Evolutionary conservation across 2,113 vertebrate species (phyloP).

Genomic region (Columbina picui): DNA sequence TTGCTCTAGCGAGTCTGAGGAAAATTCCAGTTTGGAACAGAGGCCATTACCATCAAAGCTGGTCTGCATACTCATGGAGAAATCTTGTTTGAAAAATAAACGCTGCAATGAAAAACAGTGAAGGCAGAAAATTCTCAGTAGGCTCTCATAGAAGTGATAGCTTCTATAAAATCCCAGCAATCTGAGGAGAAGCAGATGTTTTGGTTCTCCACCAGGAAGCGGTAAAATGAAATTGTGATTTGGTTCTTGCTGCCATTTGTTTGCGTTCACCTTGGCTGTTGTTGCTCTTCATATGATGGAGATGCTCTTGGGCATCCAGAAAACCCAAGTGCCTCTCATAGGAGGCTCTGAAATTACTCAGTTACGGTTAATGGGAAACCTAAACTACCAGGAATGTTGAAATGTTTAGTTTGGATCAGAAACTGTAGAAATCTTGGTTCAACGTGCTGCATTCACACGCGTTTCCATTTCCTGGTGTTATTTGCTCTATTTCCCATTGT

Average conservation of each 20-base stretch:
- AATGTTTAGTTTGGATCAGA: conserved; percentile 15
- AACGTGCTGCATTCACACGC: background rate
- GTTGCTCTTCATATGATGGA: background rate
- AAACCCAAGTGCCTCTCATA: background rate
- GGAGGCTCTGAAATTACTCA: background rate
- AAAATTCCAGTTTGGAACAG: background rate
- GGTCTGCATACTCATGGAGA: background rate
- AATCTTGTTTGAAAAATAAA: background rate
- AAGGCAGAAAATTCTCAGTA: background rate
- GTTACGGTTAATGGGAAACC: background rate
- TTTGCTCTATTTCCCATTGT: background rate
- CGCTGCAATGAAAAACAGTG: background rate
- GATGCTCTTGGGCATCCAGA: background rate
- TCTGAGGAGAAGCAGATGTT: background rate
- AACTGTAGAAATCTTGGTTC: conserved; percentile 2
- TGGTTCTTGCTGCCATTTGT: background rate
- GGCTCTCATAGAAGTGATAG: background rate
- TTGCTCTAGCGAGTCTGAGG: background rate
- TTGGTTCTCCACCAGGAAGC: conserved; percentile 18
- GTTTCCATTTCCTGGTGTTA: background rate
- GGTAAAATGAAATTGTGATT: conserved; percentile 17
- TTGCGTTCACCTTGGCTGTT: background rate
- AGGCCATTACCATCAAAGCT: background rate
- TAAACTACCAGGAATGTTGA: background rate
- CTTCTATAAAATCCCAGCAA: background rate